Percentiles rank a stretch among this genome's conserved stretches.
These are phyloP conservation scores for Dolichotis patagonum DNA, from an alignment of 2,113 vertebrate genomes.

Conservation along the genomic window DNA sequence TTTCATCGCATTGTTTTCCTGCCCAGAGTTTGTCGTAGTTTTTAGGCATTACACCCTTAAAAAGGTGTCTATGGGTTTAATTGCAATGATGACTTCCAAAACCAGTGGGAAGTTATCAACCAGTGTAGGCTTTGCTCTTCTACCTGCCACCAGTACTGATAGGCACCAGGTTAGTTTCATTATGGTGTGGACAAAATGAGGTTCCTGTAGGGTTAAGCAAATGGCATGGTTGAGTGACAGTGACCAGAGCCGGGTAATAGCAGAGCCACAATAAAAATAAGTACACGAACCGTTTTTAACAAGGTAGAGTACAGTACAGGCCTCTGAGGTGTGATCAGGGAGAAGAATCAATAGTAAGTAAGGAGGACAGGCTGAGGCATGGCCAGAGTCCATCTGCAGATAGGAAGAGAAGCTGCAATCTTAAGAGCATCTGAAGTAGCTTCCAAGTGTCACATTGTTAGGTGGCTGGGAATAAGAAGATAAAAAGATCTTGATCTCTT, in stretches of 20 bases:
- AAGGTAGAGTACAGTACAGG: not conserved
- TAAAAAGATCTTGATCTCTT: not conserved
- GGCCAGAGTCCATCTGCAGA: not conserved
- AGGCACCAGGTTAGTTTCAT: not conserved
- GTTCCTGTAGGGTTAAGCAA: not conserved
- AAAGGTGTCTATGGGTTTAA: not conserved
- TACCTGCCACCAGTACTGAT: not conserved
- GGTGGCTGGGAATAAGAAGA: not conserved
- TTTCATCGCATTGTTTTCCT: not conserved
- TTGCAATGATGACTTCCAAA: not conserved
- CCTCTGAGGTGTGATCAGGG: not conserved
- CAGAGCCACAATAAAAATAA: not conserved
- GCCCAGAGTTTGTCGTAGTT: not conserved
- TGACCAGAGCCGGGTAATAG: not conserved
- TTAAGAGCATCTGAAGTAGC: not conserved
- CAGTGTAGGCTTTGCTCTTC: not conserved
- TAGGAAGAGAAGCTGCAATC: not conserved
- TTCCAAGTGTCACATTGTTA: not conserved
- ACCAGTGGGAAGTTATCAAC: not conserved
- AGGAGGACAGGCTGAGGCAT: not conserved
- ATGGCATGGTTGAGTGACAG: not conserved
- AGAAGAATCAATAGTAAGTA: not conserved
- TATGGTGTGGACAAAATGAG: not conserved
- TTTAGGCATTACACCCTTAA: not conserved
- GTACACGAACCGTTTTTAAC: not conserved